Evolutionary conservation across 2,888 invertebrate species (phyloP), one percentile per base, ranked within the genome.

Genomic region (Synergus itoensis): DNA sequence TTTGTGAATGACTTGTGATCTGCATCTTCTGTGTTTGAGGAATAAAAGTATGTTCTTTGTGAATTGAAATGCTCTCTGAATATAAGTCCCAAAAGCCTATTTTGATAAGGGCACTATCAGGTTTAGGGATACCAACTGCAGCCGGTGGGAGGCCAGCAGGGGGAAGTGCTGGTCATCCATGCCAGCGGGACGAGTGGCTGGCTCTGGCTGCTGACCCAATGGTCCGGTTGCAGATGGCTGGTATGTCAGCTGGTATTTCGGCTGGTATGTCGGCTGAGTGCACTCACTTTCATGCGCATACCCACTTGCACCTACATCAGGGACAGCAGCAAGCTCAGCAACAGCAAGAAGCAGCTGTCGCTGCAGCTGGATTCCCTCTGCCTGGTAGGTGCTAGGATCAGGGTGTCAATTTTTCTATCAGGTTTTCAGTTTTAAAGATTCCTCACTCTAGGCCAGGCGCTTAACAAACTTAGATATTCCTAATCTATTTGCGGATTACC

Each of bases 171-270:
- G 53, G 73, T 85, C 94, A 94, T 85, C 94, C 94, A 87, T 95
- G 95, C 81, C 95, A 95, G 91, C 92, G 96, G 80, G 95, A 96
- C 87, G 97, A 97, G 92, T 93, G 97, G 86, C 93, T 97, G 85
- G 97, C 97, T 82, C 93, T 97, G 88, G 97, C 98, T 82, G 96
- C 97, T 85, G 98, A 98, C 93, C 98, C 98, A 83, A 97, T 98
- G 96, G 96, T 95, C 85, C 96, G 98, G 87, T 93, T 98, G 91
- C 98, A 98, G 94, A 97, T 98, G 97, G 97, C 97, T 88, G 97
- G 97, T 91, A 96, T 96, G 89, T 96, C 95, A 28, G 97, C 97
- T 88, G 97, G 97, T 91, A 96, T 96, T 89, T 96, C 95, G 97
- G 97, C 97, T 88, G 97, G 97, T 91, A 96, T 96, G 89, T 96